A percentile compares a stretch with the other conserved stretches of the same genome.
phyloP scores from a whole-genome alignment of 2,113 vertebrate genomes.

The Anoura caudifer region DNA sequence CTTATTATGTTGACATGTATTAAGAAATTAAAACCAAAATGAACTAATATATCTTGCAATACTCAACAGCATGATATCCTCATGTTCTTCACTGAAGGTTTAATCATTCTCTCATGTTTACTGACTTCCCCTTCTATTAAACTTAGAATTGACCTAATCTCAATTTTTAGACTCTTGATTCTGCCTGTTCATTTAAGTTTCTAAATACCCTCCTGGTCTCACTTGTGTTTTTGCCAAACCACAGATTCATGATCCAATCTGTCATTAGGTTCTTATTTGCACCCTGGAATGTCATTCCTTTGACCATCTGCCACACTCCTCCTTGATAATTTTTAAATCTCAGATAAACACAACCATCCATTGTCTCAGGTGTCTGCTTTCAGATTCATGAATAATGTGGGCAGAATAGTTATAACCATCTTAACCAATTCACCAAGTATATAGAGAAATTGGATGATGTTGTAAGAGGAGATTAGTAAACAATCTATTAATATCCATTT shows the following conservation, averaged over 20 bases:
- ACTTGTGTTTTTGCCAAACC: conserved; percentile 11
- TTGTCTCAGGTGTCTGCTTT: background rate
- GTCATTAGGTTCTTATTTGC: conserved; percentile 19
- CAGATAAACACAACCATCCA: background rate
- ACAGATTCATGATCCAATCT: background rate
- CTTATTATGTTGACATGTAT: background rate
- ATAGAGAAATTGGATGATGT: background rate
- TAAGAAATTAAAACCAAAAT: conserved; percentile 30
- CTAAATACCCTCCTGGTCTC: conserved; percentile 13
- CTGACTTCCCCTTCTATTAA: background rate
- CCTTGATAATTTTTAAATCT: background rate
- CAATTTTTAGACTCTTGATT: background rate
- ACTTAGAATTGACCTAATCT: background rate
- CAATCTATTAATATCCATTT: background rate
- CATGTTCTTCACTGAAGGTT: background rate
- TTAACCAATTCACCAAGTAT: background rate
- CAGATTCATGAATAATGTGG: background rate
- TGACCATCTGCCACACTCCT: conserved; percentile 15
- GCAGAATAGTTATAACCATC: background rate
- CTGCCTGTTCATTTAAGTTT: background rate
- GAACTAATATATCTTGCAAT: background rate
- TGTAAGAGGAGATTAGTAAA: background rate
- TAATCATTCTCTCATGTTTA: background rate
- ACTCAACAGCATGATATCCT: background rate
- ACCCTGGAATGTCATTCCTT: conserved; percentile 3